phyloP scores from a whole-genome alignment of 2,888 invertebrate genomes.

The Orthosia incerta region DNA sequence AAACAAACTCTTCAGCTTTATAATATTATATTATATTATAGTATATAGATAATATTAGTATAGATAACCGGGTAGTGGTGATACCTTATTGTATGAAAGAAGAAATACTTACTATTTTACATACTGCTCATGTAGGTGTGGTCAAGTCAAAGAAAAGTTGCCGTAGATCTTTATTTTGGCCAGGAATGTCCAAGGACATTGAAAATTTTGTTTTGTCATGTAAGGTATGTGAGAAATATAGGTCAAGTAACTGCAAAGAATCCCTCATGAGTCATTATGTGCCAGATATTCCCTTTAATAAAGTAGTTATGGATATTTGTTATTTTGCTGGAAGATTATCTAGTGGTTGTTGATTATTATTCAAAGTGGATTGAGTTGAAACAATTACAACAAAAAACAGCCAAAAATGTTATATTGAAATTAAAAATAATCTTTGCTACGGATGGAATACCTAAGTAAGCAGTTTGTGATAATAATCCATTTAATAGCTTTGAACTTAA shows the following conservation, averaged over 20 bases:
- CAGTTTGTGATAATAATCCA: conserved; percentile 1
- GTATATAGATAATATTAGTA: too few species aligned
- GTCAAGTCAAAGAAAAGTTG: conserved; percentile 1
- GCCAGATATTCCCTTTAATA: conserved; percentile 1
- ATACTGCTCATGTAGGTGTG: not conserved
- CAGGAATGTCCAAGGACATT: conserved; percentile 3
- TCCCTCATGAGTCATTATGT: not conserved
- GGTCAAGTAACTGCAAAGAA: not conserved
- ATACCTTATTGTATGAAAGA: not conserved
- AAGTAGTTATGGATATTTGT: conserved; percentile 3
- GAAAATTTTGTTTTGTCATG: not conserved
- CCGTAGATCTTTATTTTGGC: conserved; percentile 1
- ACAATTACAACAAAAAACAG: not conserved
- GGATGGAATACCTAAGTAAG: not conserved
- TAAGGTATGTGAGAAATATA: conserved; percentile 3
- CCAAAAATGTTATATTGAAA: not conserved
- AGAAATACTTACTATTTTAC: conserved; percentile 1
- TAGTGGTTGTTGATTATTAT: conserved; percentile 3
- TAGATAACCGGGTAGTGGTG: conserved; percentile 1
- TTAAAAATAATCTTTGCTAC: conserved; percentile 3
- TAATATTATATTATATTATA: too few species aligned
- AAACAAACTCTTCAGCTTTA: too few species aligned
- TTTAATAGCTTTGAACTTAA: conserved; percentile 1
- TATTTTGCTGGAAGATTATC: not conserved
- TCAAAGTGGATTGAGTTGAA: conserved; percentile 3